Conservation (phyloP, 2,888 invertebrate genomes). For the Cyaniris semiargus region DNA sequence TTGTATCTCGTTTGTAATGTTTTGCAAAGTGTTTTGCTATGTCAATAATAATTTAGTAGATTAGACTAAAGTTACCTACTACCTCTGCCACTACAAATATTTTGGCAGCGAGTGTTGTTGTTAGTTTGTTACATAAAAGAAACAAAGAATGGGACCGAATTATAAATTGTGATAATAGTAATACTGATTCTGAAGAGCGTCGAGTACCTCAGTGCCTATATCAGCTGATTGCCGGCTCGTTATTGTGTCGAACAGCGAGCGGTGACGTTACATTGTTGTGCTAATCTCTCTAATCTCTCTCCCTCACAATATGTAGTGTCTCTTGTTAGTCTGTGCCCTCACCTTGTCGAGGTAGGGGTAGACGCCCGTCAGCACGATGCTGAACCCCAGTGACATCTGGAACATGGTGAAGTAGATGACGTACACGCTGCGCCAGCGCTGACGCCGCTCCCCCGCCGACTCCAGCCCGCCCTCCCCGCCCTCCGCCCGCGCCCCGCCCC, state of each 20-base stretch:
- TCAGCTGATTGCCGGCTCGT: background rate
- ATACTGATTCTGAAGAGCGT: background rate
- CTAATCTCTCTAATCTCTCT: too few species aligned
- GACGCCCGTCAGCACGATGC: constrained; percentile 91
- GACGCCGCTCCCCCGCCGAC: constrained; percentile 82
- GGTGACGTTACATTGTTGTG: background rate
- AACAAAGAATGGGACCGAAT: background rate
- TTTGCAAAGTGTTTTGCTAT: too few species aligned
- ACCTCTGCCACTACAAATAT: too few species aligned
- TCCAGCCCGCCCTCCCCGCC: constrained; percentile 75
- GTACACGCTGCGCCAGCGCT: constrained; percentile 89
- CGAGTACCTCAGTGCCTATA: background rate
- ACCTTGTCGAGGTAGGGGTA: constrained; percentile 95
- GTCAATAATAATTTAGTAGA: too few species aligned
- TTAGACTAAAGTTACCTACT: too few species aligned
- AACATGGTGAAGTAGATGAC: constrained; percentile 94
- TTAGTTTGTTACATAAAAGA: constrained; percentile 1
- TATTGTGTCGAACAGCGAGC: background rate
- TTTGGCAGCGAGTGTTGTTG: background rate
- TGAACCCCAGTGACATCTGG: constrained; percentile 92
- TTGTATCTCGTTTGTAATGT: too few species aligned
- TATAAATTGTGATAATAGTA: background rate
- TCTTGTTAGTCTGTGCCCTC: too few species aligned
- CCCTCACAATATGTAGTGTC: too few species aligned
- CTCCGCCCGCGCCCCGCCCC: constrained; percentile 42